Evolutionary conservation across 2,888 invertebrate genomes (phyloP).

Genomic region (Bellardia bayeri): DNA sequence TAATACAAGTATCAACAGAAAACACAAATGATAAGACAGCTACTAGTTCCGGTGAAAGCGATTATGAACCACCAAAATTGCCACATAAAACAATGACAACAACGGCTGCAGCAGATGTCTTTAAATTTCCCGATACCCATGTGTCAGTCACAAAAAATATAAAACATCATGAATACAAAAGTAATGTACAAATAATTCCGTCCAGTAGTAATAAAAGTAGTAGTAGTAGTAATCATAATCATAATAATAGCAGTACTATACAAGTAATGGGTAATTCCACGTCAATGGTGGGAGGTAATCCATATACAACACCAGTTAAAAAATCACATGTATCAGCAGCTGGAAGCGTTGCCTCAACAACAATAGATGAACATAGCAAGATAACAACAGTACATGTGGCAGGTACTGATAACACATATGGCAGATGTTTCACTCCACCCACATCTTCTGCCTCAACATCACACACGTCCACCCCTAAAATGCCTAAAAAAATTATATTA

Average conservation of each 20-base stretch:
- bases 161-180: constrained; percentile 81
- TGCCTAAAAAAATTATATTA: constrained; percentile 82
- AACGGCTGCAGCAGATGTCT: constrained; percentile 79
- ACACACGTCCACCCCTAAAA: constrained; percentile 78
- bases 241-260: constrained; percentile 78
- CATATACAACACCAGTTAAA: constrained; percentile 81
- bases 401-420: constrained; percentile 76
- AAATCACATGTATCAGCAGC: constrained; percentile 72
- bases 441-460: constrained; percentile 69
- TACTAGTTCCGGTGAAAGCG: constrained; percentile 66
- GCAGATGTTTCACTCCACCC: constrained; percentile 73
- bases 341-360: constrained; percentile 43
- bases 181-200: constrained; percentile 84
- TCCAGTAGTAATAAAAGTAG: constrained; percentile 81
- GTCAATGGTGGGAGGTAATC: constrained; percentile 76
- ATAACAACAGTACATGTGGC: constrained; percentile 82
- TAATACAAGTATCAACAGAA: constrained; percentile 86
- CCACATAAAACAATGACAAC: constrained; percentile 75
- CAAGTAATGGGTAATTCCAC: constrained; percentile 78
- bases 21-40: constrained; percentile 58
- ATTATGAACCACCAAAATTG: constrained; percentile 77
- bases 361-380: constrained; percentile 75
- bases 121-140: constrained; percentile 81
- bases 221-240: constrained; percentile 67
- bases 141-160: constrained; percentile 55